Evolutionary conservation across 2,113 vertebrate species (phyloP).

Genomic region (Crotalus viridis): DNA sequence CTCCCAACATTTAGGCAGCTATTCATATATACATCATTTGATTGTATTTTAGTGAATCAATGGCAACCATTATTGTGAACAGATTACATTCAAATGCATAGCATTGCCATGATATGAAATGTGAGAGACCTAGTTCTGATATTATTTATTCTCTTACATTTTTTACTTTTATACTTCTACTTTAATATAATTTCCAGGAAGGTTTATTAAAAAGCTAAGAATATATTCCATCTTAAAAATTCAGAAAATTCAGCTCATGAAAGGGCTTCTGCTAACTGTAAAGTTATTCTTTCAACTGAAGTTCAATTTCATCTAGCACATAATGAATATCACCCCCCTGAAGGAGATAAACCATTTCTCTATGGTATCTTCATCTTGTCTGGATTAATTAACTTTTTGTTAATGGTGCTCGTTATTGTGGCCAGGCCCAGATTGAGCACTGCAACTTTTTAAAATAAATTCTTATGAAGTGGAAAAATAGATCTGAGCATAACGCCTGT

Average conservation of each 20-base stretch:
- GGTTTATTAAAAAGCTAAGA: neutral
- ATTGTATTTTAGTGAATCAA: neutral
- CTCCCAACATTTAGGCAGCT: neutral
- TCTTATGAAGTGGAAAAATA: neutral
- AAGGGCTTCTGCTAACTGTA: neutral
- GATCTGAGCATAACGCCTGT: neutral
- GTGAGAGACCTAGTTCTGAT: neutral
- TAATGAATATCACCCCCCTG: neutral
- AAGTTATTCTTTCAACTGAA: neutral
- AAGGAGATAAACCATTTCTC: neutral
- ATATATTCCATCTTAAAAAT: neutral
- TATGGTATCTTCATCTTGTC: neutral
- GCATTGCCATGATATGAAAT: neutral
- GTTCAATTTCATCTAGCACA: neutral
- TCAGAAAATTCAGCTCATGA: neutral
- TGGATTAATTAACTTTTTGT: neutral
- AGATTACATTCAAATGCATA: neutral
- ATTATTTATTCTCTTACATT: neutral
- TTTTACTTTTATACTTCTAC: neutral
- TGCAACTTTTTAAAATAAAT: neutral
- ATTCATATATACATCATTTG: neutral
- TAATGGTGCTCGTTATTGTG: neutral
- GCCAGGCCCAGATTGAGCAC: neutral
- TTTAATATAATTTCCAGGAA: neutral
- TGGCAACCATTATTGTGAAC: neutral